Conservation (phyloP, 2,113 vertebrate genomes). For the Chunga burmeisteri region DNA sequence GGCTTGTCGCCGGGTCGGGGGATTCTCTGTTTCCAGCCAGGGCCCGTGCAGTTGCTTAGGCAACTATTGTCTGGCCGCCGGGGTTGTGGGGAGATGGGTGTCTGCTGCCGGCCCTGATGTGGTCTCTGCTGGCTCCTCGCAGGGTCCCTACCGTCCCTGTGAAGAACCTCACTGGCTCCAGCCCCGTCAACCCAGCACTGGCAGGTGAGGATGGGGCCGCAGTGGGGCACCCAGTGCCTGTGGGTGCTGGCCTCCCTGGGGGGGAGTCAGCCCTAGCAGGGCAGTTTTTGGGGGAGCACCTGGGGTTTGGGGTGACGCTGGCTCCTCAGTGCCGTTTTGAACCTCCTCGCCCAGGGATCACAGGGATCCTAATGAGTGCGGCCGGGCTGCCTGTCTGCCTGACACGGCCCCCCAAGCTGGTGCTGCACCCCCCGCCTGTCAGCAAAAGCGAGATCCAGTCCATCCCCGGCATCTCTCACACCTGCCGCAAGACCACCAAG, state of each 20-base stretch:
- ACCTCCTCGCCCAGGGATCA: conserved; percentile 80
- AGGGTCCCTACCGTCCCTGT: conserved; percentile 92
- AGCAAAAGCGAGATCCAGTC: conserved; percentile 93
- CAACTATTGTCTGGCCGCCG: conserved; percentile 30
- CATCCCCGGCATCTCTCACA: conserved; percentile 88
- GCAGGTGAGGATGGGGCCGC: conserved; percentile 74
- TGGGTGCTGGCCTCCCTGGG: rapidly evolving
- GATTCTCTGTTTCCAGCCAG: conserved; percentile 32
- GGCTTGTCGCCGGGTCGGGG: not conserved
- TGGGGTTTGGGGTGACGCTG: not conserved
- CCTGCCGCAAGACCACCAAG: conserved; percentile 92
- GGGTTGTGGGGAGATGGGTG: not conserved
- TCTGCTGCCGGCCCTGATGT: not conserved
- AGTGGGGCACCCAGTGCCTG: rapidly evolving
- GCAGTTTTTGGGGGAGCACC: not conserved
- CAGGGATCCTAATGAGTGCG: conserved; percentile 94
- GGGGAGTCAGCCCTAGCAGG: not conserved
- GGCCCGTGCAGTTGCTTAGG: conserved; percentile 50
- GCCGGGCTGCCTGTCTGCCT: conserved; percentile 92
- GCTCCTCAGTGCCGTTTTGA: not conserved
- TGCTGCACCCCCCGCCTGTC: conserved; percentile 90
- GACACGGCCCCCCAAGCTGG: conserved; percentile 89
- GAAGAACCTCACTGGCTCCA: conserved; percentile 92
- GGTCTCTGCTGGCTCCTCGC: not conserved
- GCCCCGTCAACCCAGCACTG: conserved; percentile 88